Base-by-base conservation (phyloP, 1,140 invertebrate genomes). In the Phthorimaea operculella region DNA sequence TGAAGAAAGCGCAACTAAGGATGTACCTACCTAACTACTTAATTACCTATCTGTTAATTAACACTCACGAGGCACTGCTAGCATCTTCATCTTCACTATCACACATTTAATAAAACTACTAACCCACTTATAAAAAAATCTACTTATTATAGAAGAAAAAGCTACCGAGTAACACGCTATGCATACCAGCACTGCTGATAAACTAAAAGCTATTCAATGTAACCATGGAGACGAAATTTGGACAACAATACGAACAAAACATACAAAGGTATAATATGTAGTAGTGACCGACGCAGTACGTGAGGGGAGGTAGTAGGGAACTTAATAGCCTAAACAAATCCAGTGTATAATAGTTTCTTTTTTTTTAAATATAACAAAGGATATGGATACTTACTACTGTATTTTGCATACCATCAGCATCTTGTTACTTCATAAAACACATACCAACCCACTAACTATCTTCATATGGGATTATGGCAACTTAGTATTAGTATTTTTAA, bases 161-260 rank as follows among this genome's bases (percentile, higher is more conserved):
- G 36, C 36, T 39, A 10, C 33, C 36, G n/a, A 2, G 36, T 28
- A 28, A 39, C 10, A 10, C 36, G 36, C 4, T 9, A 39, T 39
- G 3, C 36, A 28, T 28, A 6, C 21, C 21, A n/a, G 36, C 36
- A 39, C 36, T 12, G n/a, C 36, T n/a, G 21, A 44, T 34, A 17
- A 10, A 28, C 34, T 54, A 16, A 47, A 33, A 21, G 21, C 61
- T 74, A 83, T 79, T 83, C 77, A 78, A 83, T 80, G 71, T 83
- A 77, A 58, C 73, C 58, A 83, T 76, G 57, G 77, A 39, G 64
- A 81, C 73, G 61, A 48, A 54, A 45, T 71, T 71, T 62, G 49
- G 65, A 71, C 77, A 80, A 80, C 75, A 80, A 14, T 58, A 50
- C 36, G 1, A 39, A 39, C 36, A n/a, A n/a, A n/a, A n/a, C 10